Base-by-base conservation (phyloP, 2,888 invertebrate genomes). In the Amorpha juglandis region DNA sequence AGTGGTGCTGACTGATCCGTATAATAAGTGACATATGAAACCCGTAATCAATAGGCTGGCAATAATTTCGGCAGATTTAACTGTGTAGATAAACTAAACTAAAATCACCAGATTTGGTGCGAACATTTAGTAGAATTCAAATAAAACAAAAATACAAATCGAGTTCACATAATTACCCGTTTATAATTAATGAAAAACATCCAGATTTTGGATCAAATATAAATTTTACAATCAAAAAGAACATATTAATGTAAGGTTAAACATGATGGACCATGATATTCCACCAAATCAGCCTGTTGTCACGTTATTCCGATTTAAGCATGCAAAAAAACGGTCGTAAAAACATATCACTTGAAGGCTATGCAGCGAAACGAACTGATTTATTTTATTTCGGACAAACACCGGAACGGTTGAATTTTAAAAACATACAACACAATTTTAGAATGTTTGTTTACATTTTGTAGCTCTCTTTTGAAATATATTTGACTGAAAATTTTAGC, bases 221-320 rank as follows among this genome's bases (percentile, higher is more conserved):
- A 21, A 21, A 9, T 51, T 51, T 11, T 2, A 45, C 51, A 51
- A 11, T 11, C 51, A 63, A 47, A 52, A 53, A 45, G 16, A 27
- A 53, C n/a, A 33, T 58, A 55, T 42, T 33, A 16, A 64, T 64
- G 52, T 11, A 16, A 27, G 33, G 38, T 55, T 55, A 21, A 53
- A 47, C 9, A 45, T 33, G 16, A 47, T 47, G n/a, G 38, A 6
- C 7, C 11, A 33, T 33, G 53, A 47, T 33, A 55, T 47, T 64
- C 64, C 64, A 16, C 19, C 53, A 27, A 7, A 21, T 33, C 11
- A 47, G 45, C 42, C 53, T 19, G 16, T 52, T 16, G 53, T 53
- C 64, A 53, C 42, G 33, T 12, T 33, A 47, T 35, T 12, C 33
- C 9, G 12, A 47, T 21, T 53, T 53, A 27, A 53, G 33, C 53